A percentile compares a stretch with the other conserved stretches of the same genome.
Evolutionary conservation across 2,113 vertebrate species (phyloP).

Genomic region (Pomatorhinus ruficollis): DNA sequence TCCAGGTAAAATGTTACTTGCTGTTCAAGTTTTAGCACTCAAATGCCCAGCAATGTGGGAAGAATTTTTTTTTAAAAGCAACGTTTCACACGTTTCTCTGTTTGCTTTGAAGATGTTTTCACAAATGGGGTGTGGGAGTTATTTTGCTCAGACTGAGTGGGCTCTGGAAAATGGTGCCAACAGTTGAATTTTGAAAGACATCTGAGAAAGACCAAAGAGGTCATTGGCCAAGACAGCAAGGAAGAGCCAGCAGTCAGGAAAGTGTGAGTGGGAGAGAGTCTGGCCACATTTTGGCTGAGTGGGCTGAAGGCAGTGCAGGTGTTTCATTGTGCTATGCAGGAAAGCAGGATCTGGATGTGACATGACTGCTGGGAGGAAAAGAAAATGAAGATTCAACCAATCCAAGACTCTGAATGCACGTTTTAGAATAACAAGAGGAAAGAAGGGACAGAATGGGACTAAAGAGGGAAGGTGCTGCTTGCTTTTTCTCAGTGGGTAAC

Average conservation of each 20-base stretch:
- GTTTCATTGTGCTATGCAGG: not conserved
- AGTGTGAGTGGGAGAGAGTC: not conserved
- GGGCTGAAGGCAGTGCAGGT: not conserved
- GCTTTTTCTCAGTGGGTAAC: not conserved
- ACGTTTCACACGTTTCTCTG: not conserved
- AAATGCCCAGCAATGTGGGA: not conserved
- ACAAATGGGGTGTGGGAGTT: not conserved
- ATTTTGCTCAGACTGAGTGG: not conserved
- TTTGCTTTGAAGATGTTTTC: conserved; percentile 23
- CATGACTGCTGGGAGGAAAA: not conserved
- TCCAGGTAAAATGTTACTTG: not conserved
- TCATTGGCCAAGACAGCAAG: not conserved
- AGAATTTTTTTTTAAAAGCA: not conserved
- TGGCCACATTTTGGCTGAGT: not conserved
- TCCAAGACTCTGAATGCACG: not conserved
- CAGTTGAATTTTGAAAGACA: not conserved
- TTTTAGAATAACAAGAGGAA: not conserved
- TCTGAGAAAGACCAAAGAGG: not conserved
- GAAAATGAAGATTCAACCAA: not conserved
- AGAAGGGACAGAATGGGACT: not conserved
- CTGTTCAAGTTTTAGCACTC: not conserved
- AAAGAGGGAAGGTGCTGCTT: not conserved
- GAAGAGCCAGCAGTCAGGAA: not conserved
- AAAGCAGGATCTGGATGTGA: not conserved
- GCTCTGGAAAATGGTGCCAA: not conserved